phyloP scores from a whole-genome alignment of 2,113 vertebrate species.

The Pseudorhombus dupliciocellatus region DNA sequence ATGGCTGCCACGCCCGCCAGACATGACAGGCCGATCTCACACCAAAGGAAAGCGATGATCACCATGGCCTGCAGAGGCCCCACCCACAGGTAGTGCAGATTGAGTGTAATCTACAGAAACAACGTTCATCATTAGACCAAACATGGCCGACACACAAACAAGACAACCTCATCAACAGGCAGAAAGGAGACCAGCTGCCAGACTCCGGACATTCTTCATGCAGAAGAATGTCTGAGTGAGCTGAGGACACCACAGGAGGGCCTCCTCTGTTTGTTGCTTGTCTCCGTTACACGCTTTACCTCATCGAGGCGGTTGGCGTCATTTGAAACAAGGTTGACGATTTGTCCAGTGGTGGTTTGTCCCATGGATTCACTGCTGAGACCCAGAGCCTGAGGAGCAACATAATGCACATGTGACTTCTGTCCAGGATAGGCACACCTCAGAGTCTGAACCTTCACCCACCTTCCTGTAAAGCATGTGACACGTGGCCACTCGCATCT shows the following conservation, averaged over 20 bases:
- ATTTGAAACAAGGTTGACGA: constrained; percentile 95
- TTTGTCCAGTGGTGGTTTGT: constrained; percentile 95
- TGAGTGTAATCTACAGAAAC: constrained; percentile 62
- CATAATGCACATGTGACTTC: background rate
- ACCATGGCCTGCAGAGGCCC: constrained; percentile 89
- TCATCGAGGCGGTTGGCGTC: constrained; percentile 98
- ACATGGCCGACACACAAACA: too few relatives aligned
- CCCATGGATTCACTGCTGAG: constrained; percentile 89
- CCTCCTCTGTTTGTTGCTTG: background rate
- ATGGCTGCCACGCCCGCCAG: constrained; percentile 89
- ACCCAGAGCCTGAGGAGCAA: constrained; percentile 85
- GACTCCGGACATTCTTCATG: too few relatives aligned
- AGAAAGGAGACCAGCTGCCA: too few relatives aligned
- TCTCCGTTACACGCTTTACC: constrained; percentile 66
- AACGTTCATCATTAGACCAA: too few relatives aligned
- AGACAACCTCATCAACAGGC: too few relatives aligned
- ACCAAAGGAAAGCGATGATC: constrained; percentile 90
- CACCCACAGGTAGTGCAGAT: constrained; percentile 92
- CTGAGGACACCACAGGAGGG: too few relatives aligned
- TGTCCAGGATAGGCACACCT: background rate
- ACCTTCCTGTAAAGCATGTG: constrained; percentile 97
- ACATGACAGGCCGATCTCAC: constrained; percentile 92
- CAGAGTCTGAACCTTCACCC: constrained; percentile 36
- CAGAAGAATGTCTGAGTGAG: too few relatives aligned
- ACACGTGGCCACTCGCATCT: constrained; percentile 91